phyloP scores from a whole-genome alignment of 2,888 invertebrate genomes.

The Melikaiella ostensackeni region DNA sequence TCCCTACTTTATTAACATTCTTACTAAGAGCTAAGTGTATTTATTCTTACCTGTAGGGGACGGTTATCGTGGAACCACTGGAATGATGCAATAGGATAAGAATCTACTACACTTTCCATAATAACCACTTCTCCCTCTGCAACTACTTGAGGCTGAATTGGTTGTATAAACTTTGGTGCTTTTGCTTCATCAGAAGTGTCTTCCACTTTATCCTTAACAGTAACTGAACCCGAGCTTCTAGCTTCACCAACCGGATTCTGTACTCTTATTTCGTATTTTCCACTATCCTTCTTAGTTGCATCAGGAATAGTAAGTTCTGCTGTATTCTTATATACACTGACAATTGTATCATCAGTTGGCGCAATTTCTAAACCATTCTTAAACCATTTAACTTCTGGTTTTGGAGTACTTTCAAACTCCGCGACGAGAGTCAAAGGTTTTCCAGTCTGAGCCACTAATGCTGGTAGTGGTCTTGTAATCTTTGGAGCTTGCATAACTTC shows the following conservation, averaged over 20 bases:
- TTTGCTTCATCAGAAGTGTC: constrained; percentile 79
- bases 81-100: constrained; percentile 89
- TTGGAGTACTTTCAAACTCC: constrained; percentile 85
- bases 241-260: constrained; percentile 88
- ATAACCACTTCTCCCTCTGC: constrained; percentile 87
- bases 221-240: constrained; percentile 90
- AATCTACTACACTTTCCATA: constrained; percentile 87
- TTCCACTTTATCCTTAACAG: constrained; percentile 82
- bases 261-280: constrained; percentile 93
- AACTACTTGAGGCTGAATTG: constrained; percentile 84
- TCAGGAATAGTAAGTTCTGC: constrained; percentile 84
- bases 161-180: constrained; percentile 86
- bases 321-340: constrained; percentile 81
- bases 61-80: constrained; percentile 90
- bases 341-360: constrained; percentile 81
- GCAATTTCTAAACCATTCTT: constrained; percentile 89
- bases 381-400: constrained; percentile 89
- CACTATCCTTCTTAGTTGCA: constrained; percentile 86
- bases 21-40: not conserved
- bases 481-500: constrained; percentile 83
- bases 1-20: too few species aligned
- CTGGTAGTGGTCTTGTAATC: constrained; percentile 88
- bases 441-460: constrained; percentile 84
- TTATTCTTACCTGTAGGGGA: constrained; percentile 80
- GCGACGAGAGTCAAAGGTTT: constrained; percentile 85